Evolutionary conservation across 2,797 vertebrate genomes (phyloP), one percentile per base, ranked within the genome.

Genomic region (Acanthis flammea): DNA sequence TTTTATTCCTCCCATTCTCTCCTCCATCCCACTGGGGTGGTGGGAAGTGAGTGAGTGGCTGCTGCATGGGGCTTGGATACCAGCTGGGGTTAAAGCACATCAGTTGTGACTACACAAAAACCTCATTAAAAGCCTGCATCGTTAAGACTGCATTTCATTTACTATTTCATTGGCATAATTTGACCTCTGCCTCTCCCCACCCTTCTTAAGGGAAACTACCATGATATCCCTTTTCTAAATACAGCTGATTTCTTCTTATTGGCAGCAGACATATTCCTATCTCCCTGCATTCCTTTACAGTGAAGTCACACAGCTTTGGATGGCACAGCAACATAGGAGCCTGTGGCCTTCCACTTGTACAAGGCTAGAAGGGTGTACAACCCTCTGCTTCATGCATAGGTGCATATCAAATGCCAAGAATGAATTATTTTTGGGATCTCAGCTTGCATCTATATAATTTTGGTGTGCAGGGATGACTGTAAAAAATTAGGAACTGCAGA

Each of bases 111-210:
- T 70, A 73, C 19, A 21, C 14, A 78, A 70, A 84, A 79, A 35
- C 2, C 15, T 54, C 30, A 87, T 27, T 48, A 65, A 55, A 70
- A 66, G 11, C 2, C 30, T 24, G 19, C 22, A 50, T 28, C 2
- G 7, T 45, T 70, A 58, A 81, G 23, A 62, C 15, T 47, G 50
- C 8, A 5, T 4, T 75, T 78, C 15, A n/a, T 85, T 75, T 35
- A 65, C 45, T 7, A 77, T 71, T 86, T 63, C 25, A 27, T 15
- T 44, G 30, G 30, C 48, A 27, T 55, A 58, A 83, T 58, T 58
- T 60, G n/a, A 61, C 42, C 65, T 18, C 14, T 28, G 18, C 31
- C 42, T 39, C 8, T 5, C 9, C 3, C 1, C 5, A 1, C 2
- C 3, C 44, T 73, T 77, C 41, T 41, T 55, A 39, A 50, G 17